phyloP scores from a whole-genome alignment of 2,113 vertebrate genomes.

The Octodon degus region DNA sequence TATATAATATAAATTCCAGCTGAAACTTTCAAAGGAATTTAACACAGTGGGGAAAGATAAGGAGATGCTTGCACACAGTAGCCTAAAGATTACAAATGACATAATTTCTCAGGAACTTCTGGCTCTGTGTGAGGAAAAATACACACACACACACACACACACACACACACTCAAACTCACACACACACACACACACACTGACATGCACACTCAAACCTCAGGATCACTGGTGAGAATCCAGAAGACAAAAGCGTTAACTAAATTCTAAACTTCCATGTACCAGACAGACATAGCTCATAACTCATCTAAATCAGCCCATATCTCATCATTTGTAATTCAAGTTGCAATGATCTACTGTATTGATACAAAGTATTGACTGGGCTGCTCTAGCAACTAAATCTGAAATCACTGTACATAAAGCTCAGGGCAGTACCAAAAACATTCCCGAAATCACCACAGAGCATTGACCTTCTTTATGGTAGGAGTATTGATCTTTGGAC shows the following conservation, averaged over 20 bases:
- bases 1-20: background rate
- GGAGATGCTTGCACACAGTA: background rate
- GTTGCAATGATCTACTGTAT: background rate
- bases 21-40: conserved; percentile 21
- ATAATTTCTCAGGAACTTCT: background rate
- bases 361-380: background rate
- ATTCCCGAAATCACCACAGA: background rate
- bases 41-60: background rate
- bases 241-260: background rate
- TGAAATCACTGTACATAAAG: background rate
- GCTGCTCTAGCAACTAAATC: background rate
- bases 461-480: background rate
- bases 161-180: too few relatives aligned
- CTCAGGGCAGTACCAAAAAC: background rate
- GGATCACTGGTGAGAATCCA: background rate
- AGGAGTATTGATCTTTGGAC: background rate
- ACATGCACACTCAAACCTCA: background rate
- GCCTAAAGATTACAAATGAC: background rate
- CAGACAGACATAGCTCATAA: background rate
- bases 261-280: background rate
- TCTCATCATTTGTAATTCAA: background rate
- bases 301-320: background rate
- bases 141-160: too few relatives aligned
- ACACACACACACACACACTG: background rate
- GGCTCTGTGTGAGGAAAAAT: background rate